Evolutionary conservation across 1,140 invertebrate species (phyloP), one percentile per base, ranked within the genome.

Genomic region (Venustaconcha ellipsiformis): DNA sequence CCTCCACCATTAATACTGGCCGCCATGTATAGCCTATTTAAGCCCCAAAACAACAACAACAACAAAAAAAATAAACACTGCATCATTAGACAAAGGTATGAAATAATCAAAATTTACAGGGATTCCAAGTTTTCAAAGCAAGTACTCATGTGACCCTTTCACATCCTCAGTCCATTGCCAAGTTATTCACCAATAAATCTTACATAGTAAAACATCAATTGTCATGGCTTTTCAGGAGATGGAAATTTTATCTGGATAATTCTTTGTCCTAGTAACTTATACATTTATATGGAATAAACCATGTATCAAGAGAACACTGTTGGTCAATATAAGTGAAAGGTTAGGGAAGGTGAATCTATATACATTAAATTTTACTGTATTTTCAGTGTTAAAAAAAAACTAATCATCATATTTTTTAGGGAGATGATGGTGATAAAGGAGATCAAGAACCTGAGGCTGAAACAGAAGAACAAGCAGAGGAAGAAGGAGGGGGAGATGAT

Each of bases 401-500:
- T n/a, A 18, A 57, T 57, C n/a, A 55, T 26, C 12, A 23, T 57
- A n/a, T 48, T 56, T 68, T 67, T 30, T 62, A 72, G 70, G 57
- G 70, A n/a, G 70, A 68, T 26, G 48, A n/a, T 17, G 70, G 62
- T 37, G 58, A 69, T 17, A 65, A 69, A 23, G 26, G 37, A 48
- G 62, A 20, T 30, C 26, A 60, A 56, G 63, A 59, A 58, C 37
- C 66, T 57, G 56, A 72, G 57, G 70, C 57, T 26, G 69, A 78
- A 13, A 56, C 67, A 55, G 66, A 65, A 2, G 66, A 72, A 30
- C 58, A 67, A 75, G 59, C n/a, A 18, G 60, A 63, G 13, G 59
- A 71, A 48, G 77, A 70, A 17, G 71, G 71, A 23, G 67, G 67
- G 17, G 70, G 65, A 55, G 62, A 72, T 8, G 64, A 70, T 17